Percentiles rank a stretch among this genome's conserved stretches.
Conservation (phyloP, 2,888 invertebrate genomes). For the Eumacrocentrus americanus region DNA sequence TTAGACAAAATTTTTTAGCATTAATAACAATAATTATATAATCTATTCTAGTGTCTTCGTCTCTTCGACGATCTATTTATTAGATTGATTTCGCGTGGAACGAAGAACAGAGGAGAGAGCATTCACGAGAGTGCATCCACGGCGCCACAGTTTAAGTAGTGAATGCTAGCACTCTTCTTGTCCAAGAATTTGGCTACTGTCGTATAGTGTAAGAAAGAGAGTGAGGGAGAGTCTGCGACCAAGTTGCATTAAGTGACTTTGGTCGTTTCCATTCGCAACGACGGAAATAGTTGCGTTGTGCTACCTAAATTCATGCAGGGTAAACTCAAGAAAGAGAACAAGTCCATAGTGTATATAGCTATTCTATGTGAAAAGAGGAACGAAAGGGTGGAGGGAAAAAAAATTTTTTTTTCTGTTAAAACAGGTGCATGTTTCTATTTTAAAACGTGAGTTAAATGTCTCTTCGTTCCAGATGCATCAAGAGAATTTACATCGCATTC, state of each 20-base stretch:
- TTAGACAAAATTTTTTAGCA: no score
- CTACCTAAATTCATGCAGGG: not conserved
- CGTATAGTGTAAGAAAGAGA: slow-evolving; percentile 3
- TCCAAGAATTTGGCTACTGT: slow-evolving; percentile 22
- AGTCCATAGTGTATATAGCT: no score
- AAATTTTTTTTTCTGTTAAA: slow-evolving; percentile 47
- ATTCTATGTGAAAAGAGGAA: not conserved
- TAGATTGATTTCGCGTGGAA: not conserved
- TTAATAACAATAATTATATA: no score
- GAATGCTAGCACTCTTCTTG: slow-evolving; percentile 1
- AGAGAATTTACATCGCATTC: no score
- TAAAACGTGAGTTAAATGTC: slow-evolving; percentile 28
- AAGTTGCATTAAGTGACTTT: slow-evolving; percentile 27
- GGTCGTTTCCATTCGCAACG: slow-evolving; percentile 35
- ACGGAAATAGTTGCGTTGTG: slow-evolving; percentile 31
- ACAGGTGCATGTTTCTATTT: no score
- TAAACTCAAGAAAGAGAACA: no score
- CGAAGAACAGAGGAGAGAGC: not conserved
- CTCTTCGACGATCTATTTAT: not conserved
- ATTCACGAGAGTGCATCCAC: not conserved
- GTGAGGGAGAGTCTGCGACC: slow-evolving; percentile 10
- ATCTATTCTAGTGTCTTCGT: not conserved
- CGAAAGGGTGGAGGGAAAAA: slow-evolving; percentile 22
- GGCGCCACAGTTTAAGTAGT: slow-evolving; percentile 6
- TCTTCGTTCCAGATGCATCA: not conserved